phyloP scores from a whole-genome alignment of 2,113 vertebrate species.

The Dinomys branickii region DNA sequence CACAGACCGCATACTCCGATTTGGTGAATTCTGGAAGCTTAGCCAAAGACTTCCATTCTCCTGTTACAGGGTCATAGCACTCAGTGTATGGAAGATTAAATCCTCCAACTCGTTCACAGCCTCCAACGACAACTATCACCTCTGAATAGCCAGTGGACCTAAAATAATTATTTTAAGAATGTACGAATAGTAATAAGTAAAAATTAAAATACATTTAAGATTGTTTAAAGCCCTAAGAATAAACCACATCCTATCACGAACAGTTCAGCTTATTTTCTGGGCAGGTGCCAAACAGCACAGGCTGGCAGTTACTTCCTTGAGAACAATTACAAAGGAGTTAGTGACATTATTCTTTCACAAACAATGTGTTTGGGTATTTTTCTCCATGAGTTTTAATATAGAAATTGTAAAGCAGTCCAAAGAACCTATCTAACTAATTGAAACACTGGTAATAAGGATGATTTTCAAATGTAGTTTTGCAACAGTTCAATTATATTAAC shows the following conservation, averaged over 20 bases:
- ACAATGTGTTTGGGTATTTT: background rate
- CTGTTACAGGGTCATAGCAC: conserved; percentile 97
- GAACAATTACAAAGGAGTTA: conserved; percentile 2
- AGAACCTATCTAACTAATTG: background rate
- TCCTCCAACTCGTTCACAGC: conserved; percentile 96
- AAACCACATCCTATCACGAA: background rate
- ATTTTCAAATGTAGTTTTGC: conserved; percentile 3
- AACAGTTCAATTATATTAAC: background rate
- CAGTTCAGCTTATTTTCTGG: background rate
- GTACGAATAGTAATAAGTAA: conserved; percentile 9
- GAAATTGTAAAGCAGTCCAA: conserved; percentile 37
- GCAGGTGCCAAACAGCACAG: background rate
- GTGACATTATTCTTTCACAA: background rate
- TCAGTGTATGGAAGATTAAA: conserved; percentile 99
- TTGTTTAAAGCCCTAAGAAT: conserved; percentile 26
- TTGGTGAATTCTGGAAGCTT: conserved; percentile 99
- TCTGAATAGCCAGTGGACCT: conserved; percentile 98
- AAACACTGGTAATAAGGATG: background rate
- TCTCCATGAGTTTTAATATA: background rate
- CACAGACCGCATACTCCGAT: conserved; percentile 97
- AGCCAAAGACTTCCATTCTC: conserved; percentile 98
- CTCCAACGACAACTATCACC: conserved; percentile 98
- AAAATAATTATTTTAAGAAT: conserved; percentile 70
- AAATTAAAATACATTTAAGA: conserved; percentile 7
- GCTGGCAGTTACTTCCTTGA: conserved; percentile 7